These are phyloP conservation scores for Drosophila rellima DNA, from an alignment of 2,888 invertebrate genomes.

Conservation along the genomic window DNA sequence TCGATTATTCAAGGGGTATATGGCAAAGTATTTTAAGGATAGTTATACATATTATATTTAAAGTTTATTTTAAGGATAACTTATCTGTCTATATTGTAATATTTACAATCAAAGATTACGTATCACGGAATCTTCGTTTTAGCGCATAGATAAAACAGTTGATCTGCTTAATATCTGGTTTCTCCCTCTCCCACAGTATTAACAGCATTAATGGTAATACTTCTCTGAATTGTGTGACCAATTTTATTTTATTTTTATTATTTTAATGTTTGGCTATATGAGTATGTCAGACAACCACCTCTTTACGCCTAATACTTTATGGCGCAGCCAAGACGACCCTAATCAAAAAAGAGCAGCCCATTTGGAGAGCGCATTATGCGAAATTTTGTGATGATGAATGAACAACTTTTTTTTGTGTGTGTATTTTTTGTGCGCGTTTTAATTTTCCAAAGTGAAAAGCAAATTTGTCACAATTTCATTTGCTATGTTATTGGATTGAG, in stretches of 20 bases:
- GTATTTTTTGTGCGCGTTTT: slow-evolving; percentile 70
- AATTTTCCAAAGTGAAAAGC: slow-evolving; percentile 79
- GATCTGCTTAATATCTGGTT: not conserved
- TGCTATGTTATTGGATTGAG: slow-evolving; percentile 75
- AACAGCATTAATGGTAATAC: not conserved
- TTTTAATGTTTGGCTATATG: not conserved
- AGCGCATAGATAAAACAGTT: not conserved
- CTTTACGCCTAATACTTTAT: not conserved
- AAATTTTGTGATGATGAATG: slow-evolving; percentile 76
- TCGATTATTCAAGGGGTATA: too few relatives aligned
- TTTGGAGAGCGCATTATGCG: slow-evolving; percentile 46
- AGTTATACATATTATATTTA: too few relatives aligned
- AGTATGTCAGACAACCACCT: not conserved
- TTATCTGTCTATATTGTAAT: too few relatives aligned
- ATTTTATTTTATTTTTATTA: not conserved
- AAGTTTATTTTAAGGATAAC: too few relatives aligned
- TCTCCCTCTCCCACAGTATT: not conserved
- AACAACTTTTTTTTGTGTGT: slow-evolving; percentile 45
- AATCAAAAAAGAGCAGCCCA: slow-evolving; percentile 21
- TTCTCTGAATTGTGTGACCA: not conserved
- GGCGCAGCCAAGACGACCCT: not conserved
- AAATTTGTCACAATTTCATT: slow-evolving; percentile 74
- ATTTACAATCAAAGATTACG: too few relatives aligned
- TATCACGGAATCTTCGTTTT: too few relatives aligned
- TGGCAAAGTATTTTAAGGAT: too few relatives aligned